Conservation (phyloP, 2,888 invertebrate genomes). For the Rhimphoctona megacephalus region DNA sequence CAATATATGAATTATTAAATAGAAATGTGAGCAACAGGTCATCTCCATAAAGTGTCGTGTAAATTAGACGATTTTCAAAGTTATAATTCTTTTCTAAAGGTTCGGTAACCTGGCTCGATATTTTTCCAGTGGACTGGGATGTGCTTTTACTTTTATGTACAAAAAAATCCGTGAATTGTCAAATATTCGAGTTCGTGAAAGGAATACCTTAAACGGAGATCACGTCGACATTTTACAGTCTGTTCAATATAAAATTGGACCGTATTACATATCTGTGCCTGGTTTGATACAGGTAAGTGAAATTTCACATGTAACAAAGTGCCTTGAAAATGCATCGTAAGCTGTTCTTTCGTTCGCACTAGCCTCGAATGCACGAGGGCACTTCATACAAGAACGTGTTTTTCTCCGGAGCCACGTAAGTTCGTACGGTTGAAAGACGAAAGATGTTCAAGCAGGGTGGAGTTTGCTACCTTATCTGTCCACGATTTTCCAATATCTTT, state of each 20-base stretch:
- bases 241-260: not conserved
- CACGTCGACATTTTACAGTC: not conserved
- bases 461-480: conserved; percentile 13
- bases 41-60: no score
- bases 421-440: not conserved
- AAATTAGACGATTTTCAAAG: no score
- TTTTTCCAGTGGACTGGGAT: no score
- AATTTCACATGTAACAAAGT: conserved; percentile 6
- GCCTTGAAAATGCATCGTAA: conserved; percentile 4
- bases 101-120: no score
- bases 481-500: conserved; percentile 66
- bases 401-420: not conserved
- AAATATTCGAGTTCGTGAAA: no score
- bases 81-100: no score
- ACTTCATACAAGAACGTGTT: conserved; percentile 12
- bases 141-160: no score
- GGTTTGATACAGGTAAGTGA: not conserved
- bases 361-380: conserved; percentile 14
- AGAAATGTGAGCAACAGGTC: no score
- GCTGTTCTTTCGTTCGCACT: conserved; percentile 9
- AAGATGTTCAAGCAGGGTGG: conserved; percentile 40
- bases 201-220: not conserved
- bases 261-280: not conserved
- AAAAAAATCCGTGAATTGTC: no score
- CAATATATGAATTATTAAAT: no score